Evolutionary conservation across 1,140 invertebrate genomes (phyloP), one percentile per base, ranked within the genome.

Genomic region (Penaeus vannamei): DNA sequence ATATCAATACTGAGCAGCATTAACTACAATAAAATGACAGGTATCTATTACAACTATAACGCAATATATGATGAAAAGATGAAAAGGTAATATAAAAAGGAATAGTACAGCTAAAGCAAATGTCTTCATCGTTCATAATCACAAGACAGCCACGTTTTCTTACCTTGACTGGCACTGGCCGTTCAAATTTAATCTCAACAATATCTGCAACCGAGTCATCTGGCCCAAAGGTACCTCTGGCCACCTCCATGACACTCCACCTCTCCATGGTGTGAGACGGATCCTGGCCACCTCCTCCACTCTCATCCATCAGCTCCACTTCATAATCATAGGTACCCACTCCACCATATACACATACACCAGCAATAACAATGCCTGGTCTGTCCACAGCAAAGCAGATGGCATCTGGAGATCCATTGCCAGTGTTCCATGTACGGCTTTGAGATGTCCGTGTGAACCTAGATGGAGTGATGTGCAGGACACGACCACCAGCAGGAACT

Each of bases 381-480:
- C 96, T 94, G 93, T 99, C 98, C 14, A 99, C 98, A 26, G 96
- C 95, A 92, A 99, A 99, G 91, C 97, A 97, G 92, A 99, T 98
- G 8, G 98, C 98, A 94, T 99, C 98, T 0, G 98, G 97, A 36
- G 97, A 98, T 60, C 98, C 98, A 93, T 98, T 98, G 5, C 98
- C 98, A 3, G 98, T 98, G 92, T 99, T 99, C 98, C 98, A 99
- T 2, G 97, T 97, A 64, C 97, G 95, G 62, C 95, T 96, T 92
- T 96, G 95, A 93, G 98, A 98, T 19, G 97, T 96, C 84, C 97
- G 95, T 14, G 97, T 96, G 92, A 99, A 99, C 29, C 98, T 95
- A 42, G 96, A 97, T 0, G 97, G 97, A 4, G 98, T 98, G 64
- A 96, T 95, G 77, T 98, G 95, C 90, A 98, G 94, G 66, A 96